Evolutionary conservation across 1,140 invertebrate genomes (phyloP), one percentile per base, ranked within the genome.

Genomic region (Tetragonula clypearis): DNA sequence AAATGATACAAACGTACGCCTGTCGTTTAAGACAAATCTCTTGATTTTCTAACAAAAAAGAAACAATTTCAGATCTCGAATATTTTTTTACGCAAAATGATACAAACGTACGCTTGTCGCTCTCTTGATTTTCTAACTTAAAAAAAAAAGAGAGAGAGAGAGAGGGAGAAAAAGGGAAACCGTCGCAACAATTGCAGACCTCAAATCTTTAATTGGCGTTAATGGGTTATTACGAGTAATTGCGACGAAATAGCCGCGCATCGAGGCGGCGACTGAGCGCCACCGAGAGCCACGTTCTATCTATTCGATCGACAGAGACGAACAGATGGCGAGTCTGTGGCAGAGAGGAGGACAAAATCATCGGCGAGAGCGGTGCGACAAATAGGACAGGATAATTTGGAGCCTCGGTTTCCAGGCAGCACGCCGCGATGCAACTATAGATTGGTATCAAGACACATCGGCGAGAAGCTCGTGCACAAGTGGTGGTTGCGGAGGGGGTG

Each of bases 371-470:
- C 12, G 35, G 23, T 2, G 26, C 11, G 81, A 53, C 30, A 11
- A 11, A 49, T 49, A 26, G 66, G 41, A 62, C 72, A 79, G 49
- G 68, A 68, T 84, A 84, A 84, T 84, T 84, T 53, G 68, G 75
- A 79, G 82, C 55, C 76, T 84, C 56, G 49, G 82, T 72, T 72
- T 72, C 26, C 56, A 84, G 68, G 82, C 68, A 84, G 41, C 82
- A 65, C 66, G 82, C 76, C 82, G 69, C 66, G 53, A 49, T 84
- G 78, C 56, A 56, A 84, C 77, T 84, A 58, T 79, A 84, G 82
- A 84, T 84, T 84, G 68, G 66, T 84, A 84, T 84, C 82, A 84
- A 84, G 82, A 84, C 68, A 84, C 82, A 84, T 79, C 77, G 82
- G 65, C 82, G 65, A 69, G 74, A 60, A 72, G 21, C 56, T 60